Conservation (phyloP, 2,888 invertebrate genomes). For the Drosophila putrida region DNA sequence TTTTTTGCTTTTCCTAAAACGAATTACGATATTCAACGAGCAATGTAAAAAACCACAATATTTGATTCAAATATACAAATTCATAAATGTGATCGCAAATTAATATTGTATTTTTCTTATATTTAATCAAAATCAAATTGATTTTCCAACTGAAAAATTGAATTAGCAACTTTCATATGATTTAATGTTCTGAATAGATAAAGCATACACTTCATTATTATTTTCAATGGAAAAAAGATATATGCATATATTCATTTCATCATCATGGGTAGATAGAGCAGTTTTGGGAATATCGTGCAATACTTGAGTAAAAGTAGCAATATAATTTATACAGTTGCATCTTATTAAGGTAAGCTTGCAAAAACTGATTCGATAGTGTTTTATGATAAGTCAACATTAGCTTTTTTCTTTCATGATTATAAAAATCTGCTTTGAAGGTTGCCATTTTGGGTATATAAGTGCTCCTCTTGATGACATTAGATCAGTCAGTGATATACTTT, state of each 20-base stretch:
- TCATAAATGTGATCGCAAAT: slow-evolving; percentile 84
- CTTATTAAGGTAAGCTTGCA: slow-evolving; percentile 9
- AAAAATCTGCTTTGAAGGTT: slow-evolving; percentile 9
- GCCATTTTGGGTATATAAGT: slow-evolving; percentile 35
- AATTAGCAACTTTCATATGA: no score
- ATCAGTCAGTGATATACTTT: slow-evolving; percentile 29
- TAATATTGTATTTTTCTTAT: slow-evolving; percentile 27
- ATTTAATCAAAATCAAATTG: no score
- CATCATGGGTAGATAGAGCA: slow-evolving; percentile 4
- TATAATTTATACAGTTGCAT: slow-evolving; percentile 22
- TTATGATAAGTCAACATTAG: slow-evolving; percentile 43
- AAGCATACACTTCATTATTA: no score
- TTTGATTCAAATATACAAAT: slow-evolving; percentile 83
- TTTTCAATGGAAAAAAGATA: no score
- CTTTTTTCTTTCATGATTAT: slow-evolving; percentile 6
- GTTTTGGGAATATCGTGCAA: slow-evolving; percentile 15
- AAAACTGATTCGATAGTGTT: slow-evolving; percentile 43
- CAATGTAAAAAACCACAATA: slow-evolving; percentile 76
- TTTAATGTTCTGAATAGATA: no score
- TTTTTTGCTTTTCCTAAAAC: slow-evolving; percentile 5
- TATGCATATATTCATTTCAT: no score
- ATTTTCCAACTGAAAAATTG: no score
- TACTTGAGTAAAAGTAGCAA: background rate
- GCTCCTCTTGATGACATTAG: background rate
- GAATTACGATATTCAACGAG: slow-evolving; percentile 65